Conservation (phyloP, 2,888 invertebrate genomes). For the Drosophila buzzatii region DNA sequence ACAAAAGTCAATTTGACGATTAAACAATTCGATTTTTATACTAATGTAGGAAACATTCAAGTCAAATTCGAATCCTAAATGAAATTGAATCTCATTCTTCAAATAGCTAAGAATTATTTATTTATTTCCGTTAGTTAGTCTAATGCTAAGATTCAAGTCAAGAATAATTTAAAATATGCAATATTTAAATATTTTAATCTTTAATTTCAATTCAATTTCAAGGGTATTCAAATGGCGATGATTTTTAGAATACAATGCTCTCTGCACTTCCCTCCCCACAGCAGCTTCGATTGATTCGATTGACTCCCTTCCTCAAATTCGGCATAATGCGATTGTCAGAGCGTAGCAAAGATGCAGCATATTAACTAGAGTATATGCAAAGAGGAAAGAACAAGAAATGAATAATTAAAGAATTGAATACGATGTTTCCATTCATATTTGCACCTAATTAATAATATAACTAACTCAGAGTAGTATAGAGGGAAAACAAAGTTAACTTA, state of each 20-base stretch:
- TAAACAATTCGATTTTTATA: background rate
- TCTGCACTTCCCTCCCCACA: background rate
- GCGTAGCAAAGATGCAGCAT: slow-evolving; percentile 19
- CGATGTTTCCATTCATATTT: background rate
- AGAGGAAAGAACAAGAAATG: background rate
- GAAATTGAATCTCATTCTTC: background rate
- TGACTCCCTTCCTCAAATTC: background rate
- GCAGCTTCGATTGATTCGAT: slow-evolving; percentile 25
- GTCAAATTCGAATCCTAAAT: background rate
- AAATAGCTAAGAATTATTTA: background rate
- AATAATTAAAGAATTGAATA: background rate
- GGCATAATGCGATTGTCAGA: slow-evolving; percentile 41
- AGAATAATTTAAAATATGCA: background rate
- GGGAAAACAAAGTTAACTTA: background rate
- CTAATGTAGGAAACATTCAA: background rate
- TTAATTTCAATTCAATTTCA: background rate
- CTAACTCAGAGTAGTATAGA: background rate
- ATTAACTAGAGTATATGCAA: background rate
- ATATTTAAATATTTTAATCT: background rate
- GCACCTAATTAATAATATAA: background rate
- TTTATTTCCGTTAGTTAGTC: background rate
- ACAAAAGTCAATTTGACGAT: background rate
- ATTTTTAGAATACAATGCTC: background rate
- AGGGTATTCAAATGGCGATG: background rate
- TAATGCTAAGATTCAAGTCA: too few species aligned